Conservation (phyloP, 37 sponge, comb jelly and placozoan genomes). For the Chondrilla cf. caribensis region DNA sequence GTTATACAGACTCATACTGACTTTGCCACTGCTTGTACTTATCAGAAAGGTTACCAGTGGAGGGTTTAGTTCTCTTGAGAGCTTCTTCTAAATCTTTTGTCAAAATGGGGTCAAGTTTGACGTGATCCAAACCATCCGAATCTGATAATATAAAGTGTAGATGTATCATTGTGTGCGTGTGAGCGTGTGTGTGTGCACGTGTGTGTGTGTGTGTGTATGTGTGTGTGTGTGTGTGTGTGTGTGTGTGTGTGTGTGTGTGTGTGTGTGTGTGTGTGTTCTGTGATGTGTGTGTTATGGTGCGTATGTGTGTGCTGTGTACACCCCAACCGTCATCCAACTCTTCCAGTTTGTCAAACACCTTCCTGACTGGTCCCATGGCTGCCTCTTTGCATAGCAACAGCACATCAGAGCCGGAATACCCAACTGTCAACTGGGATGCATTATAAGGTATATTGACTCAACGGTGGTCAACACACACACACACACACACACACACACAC, state of each 20-base stretch:
- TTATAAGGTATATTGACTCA: background rate
- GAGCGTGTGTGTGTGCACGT: no score
- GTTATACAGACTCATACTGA: constrained; percentile 88
- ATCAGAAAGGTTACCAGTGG: constrained; percentile 65
- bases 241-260: constrained; percentile 21
- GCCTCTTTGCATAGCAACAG: constrained; percentile 96
- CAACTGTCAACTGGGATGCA: constrained; percentile 83
- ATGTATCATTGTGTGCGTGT: background rate
- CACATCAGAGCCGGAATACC: constrained; percentile 99
- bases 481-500: constrained; percentile 6
- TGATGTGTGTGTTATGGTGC: background rate
- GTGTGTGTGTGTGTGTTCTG: background rate
- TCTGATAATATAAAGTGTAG: background rate
- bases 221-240: constrained; percentile 2
- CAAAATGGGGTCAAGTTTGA: constrained; percentile 80
- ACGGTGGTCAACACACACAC: background rate
- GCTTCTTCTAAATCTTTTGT: constrained; percentile 82
- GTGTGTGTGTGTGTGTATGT: constrained; percentile 21
- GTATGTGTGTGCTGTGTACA: background rate
- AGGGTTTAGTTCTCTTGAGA: constrained; percentile 89
- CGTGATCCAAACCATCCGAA: constrained; percentile 25
- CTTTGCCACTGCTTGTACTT: constrained; percentile 84
- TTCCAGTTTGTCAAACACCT: constrained; percentile 77
- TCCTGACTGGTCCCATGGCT: constrained; percentile 92
- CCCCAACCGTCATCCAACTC: background rate